These are phyloP conservation scores for Premnoplex brunnescens DNA, from an alignment of 2,797 vertebrate species.

Conservation along the genomic window DNA sequence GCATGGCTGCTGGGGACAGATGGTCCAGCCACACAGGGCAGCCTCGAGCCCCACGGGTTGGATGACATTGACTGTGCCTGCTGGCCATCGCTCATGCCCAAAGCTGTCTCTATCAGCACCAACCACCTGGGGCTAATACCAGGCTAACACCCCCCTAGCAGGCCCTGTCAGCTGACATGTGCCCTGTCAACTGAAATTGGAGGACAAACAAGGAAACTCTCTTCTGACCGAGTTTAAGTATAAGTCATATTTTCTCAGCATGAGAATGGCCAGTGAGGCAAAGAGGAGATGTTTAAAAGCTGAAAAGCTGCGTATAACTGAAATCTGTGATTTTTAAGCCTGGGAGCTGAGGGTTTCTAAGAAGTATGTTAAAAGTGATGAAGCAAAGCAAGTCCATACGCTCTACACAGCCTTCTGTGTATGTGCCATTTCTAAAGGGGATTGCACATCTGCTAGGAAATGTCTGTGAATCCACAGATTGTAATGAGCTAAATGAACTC, in stretches of 20 bases:
- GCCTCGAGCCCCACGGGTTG: neutral
- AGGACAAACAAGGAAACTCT: neutral
- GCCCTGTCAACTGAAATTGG: neutral
- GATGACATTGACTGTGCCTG: neutral
- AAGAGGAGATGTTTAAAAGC: neutral
- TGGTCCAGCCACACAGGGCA: neutral
- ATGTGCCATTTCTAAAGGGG: neutral
- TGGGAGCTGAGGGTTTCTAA: neutral
- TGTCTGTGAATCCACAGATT: neutral
- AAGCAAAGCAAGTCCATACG: neutral
- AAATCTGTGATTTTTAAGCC: neutral
- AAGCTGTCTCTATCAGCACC: neutral
- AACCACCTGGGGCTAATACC: neutral
- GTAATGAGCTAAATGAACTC: neutral
- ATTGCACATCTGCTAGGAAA: neutral
- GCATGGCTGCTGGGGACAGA: neutral
- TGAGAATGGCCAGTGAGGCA: neutral
- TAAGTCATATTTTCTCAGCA: neutral
- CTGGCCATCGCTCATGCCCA: neutral
- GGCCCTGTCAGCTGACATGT: neutral
- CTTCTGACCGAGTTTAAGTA: neutral
- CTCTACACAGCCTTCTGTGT: fast-evolving
- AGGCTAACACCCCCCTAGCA: neutral
- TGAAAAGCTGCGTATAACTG: neutral
- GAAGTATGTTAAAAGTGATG: neutral